Percentiles rank a stretch among this genome's conserved stretches.
Evolutionary conservation across 1,140 invertebrate species (phyloP).

Genomic region (Pachyrhynchus sulphureomaculatus): DNA sequence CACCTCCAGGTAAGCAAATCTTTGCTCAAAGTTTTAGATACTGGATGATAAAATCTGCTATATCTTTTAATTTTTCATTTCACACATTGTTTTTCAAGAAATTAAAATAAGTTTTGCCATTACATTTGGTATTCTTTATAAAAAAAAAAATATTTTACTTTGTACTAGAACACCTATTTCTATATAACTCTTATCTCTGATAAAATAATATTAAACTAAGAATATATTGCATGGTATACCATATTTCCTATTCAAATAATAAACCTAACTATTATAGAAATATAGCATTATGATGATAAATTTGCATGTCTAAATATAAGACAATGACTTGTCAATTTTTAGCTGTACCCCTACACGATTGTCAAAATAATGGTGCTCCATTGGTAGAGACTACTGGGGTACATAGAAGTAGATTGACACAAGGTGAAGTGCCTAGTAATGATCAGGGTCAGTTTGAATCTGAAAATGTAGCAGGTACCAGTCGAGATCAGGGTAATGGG

Average conservation of each 20-base stretch:
- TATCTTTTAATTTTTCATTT: not conserved
- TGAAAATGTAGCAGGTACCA: constrained; percentile 6
- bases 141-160: too few species aligned
- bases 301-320: not conserved
- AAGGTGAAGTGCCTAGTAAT: constrained; percentile 47
- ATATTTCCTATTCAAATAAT: too few species aligned
- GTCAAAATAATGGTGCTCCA: constrained; percentile 16
- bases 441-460: constrained; percentile 12
- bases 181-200: too few species aligned
- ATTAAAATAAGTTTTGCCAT: too few species aligned
- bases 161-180: too few species aligned
- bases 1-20: constrained; percentile 71
- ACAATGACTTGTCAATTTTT: not conserved
- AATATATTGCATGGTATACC: too few species aligned
- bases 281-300: too few species aligned
- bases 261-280: too few species aligned
- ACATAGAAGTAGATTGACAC: constrained; percentile 52
- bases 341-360: constrained; percentile 52
- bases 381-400: constrained; percentile 40
- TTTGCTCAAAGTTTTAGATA: not conserved
- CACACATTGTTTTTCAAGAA: not conserved
- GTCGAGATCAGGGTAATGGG: not conserved
- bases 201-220: too few species aligned
- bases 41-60: too few species aligned
- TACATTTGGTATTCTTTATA: too few species aligned